These are phyloP conservation scores for Phaenicophaeus curvirostris DNA, from an alignment of 2,797 vertebrate genomes.

Conservation along the genomic window DNA sequence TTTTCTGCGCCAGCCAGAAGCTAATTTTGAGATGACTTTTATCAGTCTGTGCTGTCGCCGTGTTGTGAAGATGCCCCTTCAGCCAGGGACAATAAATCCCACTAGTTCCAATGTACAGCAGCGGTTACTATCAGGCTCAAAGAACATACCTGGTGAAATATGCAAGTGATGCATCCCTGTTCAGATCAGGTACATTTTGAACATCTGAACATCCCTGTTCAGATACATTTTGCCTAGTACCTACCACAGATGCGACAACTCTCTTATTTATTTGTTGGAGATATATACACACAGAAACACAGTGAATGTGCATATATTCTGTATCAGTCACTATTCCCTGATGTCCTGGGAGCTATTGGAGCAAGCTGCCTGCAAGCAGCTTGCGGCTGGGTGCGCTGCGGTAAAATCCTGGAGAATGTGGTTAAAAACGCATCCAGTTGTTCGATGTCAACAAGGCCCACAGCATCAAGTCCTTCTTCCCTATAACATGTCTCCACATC, in stretches of 20 bases:
- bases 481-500: no score
- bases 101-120: neutral
- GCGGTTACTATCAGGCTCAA: neutral
- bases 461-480: no score
- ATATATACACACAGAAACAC: accelerated
- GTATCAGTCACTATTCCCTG: neutral
- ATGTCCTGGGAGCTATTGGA: neutral
- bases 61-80: neutral
- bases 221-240: neutral
- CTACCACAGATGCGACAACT: neutral
- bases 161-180: neutral
- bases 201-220: neutral
- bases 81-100: neutral
- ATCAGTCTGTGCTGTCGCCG: no score
- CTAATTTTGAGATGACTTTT: neutral
- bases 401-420: neutral
- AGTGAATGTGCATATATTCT: accelerated
- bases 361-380: neutral
- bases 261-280: neutral
- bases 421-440: neutral
- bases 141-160: neutral
- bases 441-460: no score
- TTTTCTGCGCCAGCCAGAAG: neutral
- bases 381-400: neutral
- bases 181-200: no score